These are phyloP conservation scores for Hepsetus odoe DNA, from an alignment of 2,113 vertebrate species.

Conservation along the genomic window DNA sequence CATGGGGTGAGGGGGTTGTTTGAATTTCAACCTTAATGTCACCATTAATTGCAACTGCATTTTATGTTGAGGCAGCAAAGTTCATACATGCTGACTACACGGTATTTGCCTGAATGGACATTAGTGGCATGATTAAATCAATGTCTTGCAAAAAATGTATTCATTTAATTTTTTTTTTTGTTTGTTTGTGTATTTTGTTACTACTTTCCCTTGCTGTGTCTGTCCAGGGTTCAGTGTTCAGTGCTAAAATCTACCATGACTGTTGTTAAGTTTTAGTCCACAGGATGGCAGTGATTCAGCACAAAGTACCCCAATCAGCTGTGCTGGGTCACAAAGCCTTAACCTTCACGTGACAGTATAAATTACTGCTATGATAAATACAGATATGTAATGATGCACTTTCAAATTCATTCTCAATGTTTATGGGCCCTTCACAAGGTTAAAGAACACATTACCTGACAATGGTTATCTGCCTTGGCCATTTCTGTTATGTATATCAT, in stretches of 20 bases:
- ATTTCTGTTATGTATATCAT: no score
- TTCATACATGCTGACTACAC: not conserved
- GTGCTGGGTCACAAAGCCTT: not conserved
- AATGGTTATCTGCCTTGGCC: no score
- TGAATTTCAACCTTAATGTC: not conserved
- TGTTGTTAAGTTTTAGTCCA: constrained; percentile 41
- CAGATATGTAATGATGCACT: no score
- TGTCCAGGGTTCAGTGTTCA: no score
- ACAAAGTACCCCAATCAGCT: not conserved
- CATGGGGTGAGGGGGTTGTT: not conserved
- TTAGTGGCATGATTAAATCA: not conserved
- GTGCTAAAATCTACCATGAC: no score
- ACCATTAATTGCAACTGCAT: not conserved
- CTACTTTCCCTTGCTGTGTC: no score
- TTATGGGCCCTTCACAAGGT: no score
- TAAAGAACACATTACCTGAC: no score
- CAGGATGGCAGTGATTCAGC: constrained; percentile 55
- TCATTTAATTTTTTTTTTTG: no score
- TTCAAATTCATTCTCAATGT: no score
- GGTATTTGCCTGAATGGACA: not conserved
- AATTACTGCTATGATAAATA: not conserved
- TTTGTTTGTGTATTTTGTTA: no score
- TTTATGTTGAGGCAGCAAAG: not conserved
- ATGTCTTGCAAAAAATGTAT: no score
- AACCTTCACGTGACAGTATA: not conserved